phyloP scores from a whole-genome alignment of 2,113 vertebrate species.

The Dinomys branickii region DNA sequence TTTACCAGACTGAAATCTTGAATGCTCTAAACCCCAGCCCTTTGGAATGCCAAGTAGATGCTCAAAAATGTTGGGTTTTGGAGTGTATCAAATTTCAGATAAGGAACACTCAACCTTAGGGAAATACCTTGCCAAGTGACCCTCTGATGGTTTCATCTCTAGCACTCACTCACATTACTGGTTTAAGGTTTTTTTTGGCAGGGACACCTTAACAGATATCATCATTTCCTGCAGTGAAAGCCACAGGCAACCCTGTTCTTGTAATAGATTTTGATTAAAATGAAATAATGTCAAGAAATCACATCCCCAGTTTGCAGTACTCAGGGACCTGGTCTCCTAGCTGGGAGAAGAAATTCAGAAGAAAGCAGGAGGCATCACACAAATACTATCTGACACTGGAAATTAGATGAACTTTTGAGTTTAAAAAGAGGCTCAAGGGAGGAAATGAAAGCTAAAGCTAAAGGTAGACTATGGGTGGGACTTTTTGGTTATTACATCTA shows the following conservation, averaged over 20 bases:
- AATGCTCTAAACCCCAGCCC: neutral
- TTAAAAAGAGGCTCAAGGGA: neutral
- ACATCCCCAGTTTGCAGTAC: neutral
- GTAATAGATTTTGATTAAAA: conserved; percentile 26
- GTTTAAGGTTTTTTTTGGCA: conserved; percentile 21
- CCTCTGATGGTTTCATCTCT: neutral
- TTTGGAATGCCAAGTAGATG: neutral
- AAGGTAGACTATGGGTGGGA: neutral
- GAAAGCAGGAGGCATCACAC: neutral
- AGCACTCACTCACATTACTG: conserved; percentile 33
- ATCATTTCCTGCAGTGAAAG: conserved; percentile 42
- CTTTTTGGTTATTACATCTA: conserved; percentile 25
- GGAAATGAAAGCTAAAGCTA: conserved; percentile 23
- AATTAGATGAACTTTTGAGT: conserved; percentile 6
- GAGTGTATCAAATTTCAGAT: neutral
- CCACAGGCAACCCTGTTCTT: neutral
- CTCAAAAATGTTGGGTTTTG: neutral
- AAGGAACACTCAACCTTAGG: neutral
- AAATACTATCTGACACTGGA: neutral
- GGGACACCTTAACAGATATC: neutral
- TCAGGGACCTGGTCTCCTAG: neutral
- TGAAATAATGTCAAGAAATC: conserved; percentile 39
- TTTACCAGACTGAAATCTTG: neutral
- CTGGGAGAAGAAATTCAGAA: neutral
- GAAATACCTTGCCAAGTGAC: neutral